These are phyloP conservation scores for Ceyx erithaca DNA, from an alignment of 2,797 vertebrate species.

Conservation along the genomic window DNA sequence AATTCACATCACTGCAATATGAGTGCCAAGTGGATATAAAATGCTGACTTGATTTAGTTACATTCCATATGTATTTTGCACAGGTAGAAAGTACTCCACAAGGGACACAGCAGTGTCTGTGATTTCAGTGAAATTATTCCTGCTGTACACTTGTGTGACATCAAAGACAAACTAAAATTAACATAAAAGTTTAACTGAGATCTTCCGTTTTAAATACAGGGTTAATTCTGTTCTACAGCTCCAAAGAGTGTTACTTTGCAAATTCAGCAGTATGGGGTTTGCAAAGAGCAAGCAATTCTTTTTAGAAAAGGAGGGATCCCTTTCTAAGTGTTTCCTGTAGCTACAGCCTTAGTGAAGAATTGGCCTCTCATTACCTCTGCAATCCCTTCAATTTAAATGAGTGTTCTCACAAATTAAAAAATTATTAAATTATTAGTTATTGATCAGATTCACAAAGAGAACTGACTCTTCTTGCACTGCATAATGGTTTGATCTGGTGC, in stretches of 20 bases:
- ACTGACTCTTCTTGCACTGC: neutral
- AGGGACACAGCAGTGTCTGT: neutral
- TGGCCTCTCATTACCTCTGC: neutral
- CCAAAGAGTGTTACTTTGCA: neutral
- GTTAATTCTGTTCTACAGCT: neutral
- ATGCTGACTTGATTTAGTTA: constrained; percentile 15
- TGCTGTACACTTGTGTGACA: neutral
- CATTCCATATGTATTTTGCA: neutral
- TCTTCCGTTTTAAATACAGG: neutral
- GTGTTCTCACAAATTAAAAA: neutral
- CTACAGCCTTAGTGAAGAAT: neutral
- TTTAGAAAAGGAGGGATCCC: neutral
- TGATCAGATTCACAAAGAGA: neutral
- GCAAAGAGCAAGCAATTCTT: neutral
- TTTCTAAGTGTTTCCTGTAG: neutral
- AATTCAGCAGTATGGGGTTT: neutral
- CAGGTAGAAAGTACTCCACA: constrained; percentile 20
- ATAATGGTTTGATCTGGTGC: neutral
- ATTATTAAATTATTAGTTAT: neutral
- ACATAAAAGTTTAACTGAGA: constrained; percentile 10
- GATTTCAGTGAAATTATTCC: constrained; percentile 1
- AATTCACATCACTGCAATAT: constrained; percentile 8
- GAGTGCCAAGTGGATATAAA: constrained; percentile 2
- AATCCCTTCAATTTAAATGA: neutral
- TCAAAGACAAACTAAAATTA: constrained; percentile 14